Evolutionary conservation across 2,797 vertebrate species (phyloP).

Genomic region (Thunnus albacares): DNA sequence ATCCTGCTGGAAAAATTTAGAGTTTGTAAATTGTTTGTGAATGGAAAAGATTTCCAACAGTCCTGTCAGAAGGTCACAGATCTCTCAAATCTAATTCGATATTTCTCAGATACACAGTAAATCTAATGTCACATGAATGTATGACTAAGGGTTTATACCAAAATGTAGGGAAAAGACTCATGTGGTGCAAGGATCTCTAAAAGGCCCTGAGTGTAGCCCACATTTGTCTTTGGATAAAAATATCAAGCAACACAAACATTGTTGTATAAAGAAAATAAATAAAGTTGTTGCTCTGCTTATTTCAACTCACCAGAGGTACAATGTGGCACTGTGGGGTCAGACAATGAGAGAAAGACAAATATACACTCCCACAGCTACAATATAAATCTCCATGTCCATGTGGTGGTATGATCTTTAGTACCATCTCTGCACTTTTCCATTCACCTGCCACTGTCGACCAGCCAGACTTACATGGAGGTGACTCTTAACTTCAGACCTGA

Average conservation of each 20-base stretch:
- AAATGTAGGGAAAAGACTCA: background rate
- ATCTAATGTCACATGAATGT: background rate
- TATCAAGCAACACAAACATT: background rate
- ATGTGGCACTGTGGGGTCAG: background rate
- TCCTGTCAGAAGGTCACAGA: slow-evolving; percentile 29
- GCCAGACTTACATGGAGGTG: background rate
- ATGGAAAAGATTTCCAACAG: slow-evolving; percentile 62
- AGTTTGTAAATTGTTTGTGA: slow-evolving; percentile 15
- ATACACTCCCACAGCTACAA: background rate
- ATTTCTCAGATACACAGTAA: slow-evolving; percentile 11
- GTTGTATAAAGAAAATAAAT: background rate
- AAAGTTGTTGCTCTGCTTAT: background rate
- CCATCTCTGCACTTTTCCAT: background rate
- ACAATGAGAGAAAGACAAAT: background rate
- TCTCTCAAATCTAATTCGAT: slow-evolving; percentile 18
- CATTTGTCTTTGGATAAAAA: background rate
- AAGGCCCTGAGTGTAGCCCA: background rate
- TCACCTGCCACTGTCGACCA: background rate
- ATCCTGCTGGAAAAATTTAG: slow-evolving; percentile 72
- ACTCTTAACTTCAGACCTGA: background rate
- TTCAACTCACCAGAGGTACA: background rate
- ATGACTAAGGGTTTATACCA: background rate
- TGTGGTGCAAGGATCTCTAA: background rate
- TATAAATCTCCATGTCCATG: background rate
- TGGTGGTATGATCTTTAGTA: no score